Percentiles rank a stretch among this genome's conserved stretches.
Conservation (phyloP, 2,797 vertebrate species). For the Miichthys miiuy region DNA sequence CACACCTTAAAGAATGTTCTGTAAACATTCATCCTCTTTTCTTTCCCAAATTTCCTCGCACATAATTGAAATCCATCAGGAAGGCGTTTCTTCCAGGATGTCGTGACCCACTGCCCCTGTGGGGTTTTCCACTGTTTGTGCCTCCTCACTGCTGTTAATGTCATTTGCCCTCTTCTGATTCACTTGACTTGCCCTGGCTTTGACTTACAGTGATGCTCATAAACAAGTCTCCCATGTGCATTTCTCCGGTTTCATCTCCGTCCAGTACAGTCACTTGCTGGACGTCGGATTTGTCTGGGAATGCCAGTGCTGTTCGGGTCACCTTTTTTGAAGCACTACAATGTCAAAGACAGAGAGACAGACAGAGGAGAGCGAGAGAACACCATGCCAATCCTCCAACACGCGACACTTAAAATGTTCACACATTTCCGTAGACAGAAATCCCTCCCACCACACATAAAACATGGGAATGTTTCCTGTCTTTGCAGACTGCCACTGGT, state of each 20-base stretch:
- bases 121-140: constrained; percentile 35
- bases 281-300: constrained; percentile 51
- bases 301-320: constrained; percentile 29
- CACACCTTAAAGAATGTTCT: constrained; percentile 65
- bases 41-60: constrained; percentile 34
- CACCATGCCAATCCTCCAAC: constrained; percentile 41
- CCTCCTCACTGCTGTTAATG: constrained; percentile 43
- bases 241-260: constrained; percentile 54
- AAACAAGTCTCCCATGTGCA: constrained; percentile 51
- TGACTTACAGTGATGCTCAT: constrained; percentile 46
- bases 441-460: constrained; percentile 68
- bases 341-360: constrained; percentile 33
- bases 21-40: constrained; percentile 47
- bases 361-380: constrained; percentile 12
- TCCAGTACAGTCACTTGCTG: constrained; percentile 28
- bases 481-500: constrained; percentile 66
- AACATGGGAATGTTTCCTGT: constrained; percentile 72
- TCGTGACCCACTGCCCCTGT: constrained; percentile 26
- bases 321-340: constrained; percentile 21
- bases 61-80: constrained; percentile 37
- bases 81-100: constrained; percentile 34
- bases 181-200: constrained; percentile 40
- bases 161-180: constrained; percentile 44
- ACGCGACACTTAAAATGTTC: constrained; percentile 63
- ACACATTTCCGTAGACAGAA: constrained; percentile 56